These are phyloP conservation scores for Scaptomyza pallida DNA, from an alignment of 1,140 invertebrate genomes.

Conservation along the genomic window DNA sequence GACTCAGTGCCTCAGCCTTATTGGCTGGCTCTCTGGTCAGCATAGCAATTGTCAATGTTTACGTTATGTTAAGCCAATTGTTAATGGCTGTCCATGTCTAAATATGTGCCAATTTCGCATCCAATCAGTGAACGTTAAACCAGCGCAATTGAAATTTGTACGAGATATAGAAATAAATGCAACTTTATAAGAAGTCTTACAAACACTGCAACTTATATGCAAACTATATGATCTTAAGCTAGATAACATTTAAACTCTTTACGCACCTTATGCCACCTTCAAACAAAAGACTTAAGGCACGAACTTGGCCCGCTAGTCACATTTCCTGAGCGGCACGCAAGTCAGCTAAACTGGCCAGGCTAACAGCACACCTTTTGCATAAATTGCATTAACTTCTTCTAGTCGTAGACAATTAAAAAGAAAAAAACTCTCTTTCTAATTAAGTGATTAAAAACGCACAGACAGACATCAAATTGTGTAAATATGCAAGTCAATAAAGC, in stretches of 20 bases:
- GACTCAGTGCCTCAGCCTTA: constrained; percentile 22
- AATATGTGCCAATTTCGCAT: constrained; percentile 25
- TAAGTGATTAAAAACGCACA: constrained; percentile 81
- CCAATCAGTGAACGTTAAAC: constrained; percentile 5
- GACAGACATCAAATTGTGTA: constrained; percentile 55
- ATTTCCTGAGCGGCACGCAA: constrained; percentile 55
- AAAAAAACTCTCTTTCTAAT: constrained; percentile 59
- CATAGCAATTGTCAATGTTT: constrained; percentile 41
- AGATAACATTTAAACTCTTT: not conserved
- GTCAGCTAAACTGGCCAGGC: not conserved
- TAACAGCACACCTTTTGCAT: constrained; percentile 57
- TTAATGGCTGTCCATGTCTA: constrained; percentile 36
- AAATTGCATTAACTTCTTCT: constrained; percentile 53
- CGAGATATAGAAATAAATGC: not conserved
- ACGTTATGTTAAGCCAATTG: constrained; percentile 58
- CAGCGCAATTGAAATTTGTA: not conserved
- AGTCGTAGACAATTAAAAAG: constrained; percentile 67
- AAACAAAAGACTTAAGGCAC: constrained; percentile 77
- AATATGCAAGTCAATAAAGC: constrained; percentile 71
- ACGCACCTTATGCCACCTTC: constrained; percentile 18
- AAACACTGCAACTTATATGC: not conserved
- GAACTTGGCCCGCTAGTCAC: constrained; percentile 54
- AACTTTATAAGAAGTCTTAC: not conserved
- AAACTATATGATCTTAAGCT: not conserved
- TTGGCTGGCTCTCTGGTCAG: constrained; percentile 51